Conservation (phyloP, 2,797 vertebrate genomes). For the Craterocephalus amniculus region DNA sequence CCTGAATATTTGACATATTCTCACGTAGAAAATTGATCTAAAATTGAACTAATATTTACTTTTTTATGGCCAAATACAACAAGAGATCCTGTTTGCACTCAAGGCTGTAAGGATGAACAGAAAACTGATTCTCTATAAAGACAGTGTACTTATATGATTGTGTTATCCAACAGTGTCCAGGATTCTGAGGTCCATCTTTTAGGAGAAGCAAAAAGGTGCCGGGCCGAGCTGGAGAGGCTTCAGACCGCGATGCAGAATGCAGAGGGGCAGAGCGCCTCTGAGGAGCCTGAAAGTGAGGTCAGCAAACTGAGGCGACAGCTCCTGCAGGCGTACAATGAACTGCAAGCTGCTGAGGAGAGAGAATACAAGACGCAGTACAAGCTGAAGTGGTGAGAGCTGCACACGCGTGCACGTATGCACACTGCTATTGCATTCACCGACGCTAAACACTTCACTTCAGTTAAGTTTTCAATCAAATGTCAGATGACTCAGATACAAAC, state of each 20-base stretch:
- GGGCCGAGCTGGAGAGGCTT: constrained; percentile 82
- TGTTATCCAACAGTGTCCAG: constrained; percentile 80
- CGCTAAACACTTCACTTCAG: constrained; percentile 17
- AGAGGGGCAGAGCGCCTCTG: constrained; percentile 79
- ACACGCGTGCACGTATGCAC: not conserved
- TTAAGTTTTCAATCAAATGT: constrained; percentile 15
- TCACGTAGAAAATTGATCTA: not conserved
- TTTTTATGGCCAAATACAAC: not conserved
- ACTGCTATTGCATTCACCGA: constrained; percentile 15
- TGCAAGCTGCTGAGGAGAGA: constrained; percentile 83
- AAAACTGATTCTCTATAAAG: not conserved
- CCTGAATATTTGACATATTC: not conserved
- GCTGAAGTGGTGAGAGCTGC: constrained; percentile 85
- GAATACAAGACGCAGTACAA: constrained; percentile 82
- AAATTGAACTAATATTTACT: not conserved
- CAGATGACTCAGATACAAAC: not conserved
- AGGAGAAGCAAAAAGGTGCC: constrained; percentile 83
- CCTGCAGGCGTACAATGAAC: constrained; percentile 87
- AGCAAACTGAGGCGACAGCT: constrained; percentile 87
- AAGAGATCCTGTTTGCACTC: not conserved
- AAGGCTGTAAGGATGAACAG: not conserved
- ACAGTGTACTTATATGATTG: constrained; percentile 9
- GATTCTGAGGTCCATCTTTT: constrained; percentile 86
- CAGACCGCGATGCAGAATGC: constrained; percentile 77
- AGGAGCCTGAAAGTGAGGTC: constrained; percentile 84